Evolutionary conservation across 2,113 vertebrate genomes (phyloP), one percentile per base, ranked within the genome.

Genomic region (Haplotaxodon microlepis): DNA sequence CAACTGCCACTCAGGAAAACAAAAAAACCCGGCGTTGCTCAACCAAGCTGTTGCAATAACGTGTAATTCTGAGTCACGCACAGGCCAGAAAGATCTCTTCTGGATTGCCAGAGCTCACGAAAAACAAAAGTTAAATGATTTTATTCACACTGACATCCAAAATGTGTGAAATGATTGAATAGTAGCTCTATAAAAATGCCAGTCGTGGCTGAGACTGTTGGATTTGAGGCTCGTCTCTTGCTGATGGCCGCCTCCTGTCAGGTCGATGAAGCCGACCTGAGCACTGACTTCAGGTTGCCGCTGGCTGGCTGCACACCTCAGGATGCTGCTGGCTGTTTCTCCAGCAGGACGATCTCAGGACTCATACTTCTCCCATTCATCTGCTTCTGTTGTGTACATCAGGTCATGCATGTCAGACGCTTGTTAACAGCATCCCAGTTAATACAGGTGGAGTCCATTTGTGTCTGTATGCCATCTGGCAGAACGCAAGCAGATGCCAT

Each of bases 1-100:
- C 73, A 83, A 66, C 76, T 88, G 84, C 59, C 59, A 59, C 38
- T 86, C 29, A 29, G 29, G 50, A 7, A 8, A 27, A 57, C n/a
- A 50, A 80, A 54, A 78, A 79, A n/a, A 17, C 4, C n/a, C 0
- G 0, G 16, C 10, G 17, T 93, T 95, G 87, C 91, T 82, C 86
- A 94, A 93, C 27, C 47, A 61, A 86, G 81, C 76, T 93, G 92
- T 90, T 90, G 93, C 89, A 95, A 93, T 73, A 50, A 86, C 54
- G 7, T 86, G 87, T 82, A 92, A 91, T 90, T 91, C 79, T 83
- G 73, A 69, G 31, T 85, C 88, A 79, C 45, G 21, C 9, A 13
- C 36, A 78, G 50, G 54, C 53, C 38, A 4, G n/a, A 47, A 80
- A 84, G 53, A 61, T 34, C 13, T 45, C 86, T 66, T 66, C 40